Evolutionary conservation across 2,797 vertebrate genomes (phyloP).

Genomic region (Melanotaenia parkinsoni): DNA sequence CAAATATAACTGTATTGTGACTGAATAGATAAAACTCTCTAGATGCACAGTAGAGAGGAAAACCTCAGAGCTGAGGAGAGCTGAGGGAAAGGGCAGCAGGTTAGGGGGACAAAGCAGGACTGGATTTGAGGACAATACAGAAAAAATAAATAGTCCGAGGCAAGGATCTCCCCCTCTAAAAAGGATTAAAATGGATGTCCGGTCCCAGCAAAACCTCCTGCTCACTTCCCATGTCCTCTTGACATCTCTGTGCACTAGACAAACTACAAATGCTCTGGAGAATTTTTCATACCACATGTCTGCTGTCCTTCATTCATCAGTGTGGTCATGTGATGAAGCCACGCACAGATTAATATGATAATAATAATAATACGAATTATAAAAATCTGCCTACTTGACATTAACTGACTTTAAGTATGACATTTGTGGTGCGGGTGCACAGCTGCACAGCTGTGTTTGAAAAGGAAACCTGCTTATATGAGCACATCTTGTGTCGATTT

Average conservation of each 20-base stretch:
- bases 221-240: conserved; percentile 81
- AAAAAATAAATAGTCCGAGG: conserved; percentile 71
- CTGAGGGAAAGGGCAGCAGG: conserved; percentile 34
- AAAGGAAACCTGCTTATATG: conserved; percentile 53
- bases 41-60: conserved; percentile 36
- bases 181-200: conserved; percentile 80
- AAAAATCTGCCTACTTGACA: conserved; percentile 21
- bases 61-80: conserved; percentile 32
- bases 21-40: conserved; percentile 53
- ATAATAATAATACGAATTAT: not conserved
- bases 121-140: conserved; percentile 59
- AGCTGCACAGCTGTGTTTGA: conserved; percentile 62
- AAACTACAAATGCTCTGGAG: conserved; percentile 26
- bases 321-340: conserved; percentile 35
- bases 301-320: conserved; percentile 11
- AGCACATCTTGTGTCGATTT: conserved; percentile 49
- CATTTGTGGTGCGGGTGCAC: conserved; percentile 27
- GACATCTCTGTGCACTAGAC: conserved; percentile 64
- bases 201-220: conserved; percentile 59
- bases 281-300: conserved; percentile 33
- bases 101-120: conserved; percentile 45
- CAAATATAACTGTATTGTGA: conserved; percentile 28
- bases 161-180: conserved; percentile 60
- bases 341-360: conserved; percentile 10
- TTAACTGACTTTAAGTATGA: conserved; percentile 30